Base-by-base conservation (phyloP, 64 coral and sea anemone species). In the Actinia tenebrosa region DNA sequence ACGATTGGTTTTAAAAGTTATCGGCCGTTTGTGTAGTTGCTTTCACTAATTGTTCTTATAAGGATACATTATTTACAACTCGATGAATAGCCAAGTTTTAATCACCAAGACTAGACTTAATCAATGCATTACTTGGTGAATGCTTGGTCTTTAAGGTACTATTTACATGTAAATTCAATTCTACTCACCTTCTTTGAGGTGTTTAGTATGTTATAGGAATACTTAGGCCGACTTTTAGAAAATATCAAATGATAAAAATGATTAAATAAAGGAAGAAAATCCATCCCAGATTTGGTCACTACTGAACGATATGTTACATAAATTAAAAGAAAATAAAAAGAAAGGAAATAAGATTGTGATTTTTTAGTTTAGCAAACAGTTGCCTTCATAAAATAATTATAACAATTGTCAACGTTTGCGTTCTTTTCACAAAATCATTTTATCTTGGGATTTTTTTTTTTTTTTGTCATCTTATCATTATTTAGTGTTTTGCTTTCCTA, bases 91-190 rank as follows among this genome's bases (percentile, higher is more conserved):
- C 86, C 85, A 54, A 71, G 54, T 60, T 61, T 83, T 60, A 84
- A 89, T 91, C 55, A 77, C 79, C 62, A 84, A 64, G 81, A 92
- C 85, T 87, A 83, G 88, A 77, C 86, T 87, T 75, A 92, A 89
- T 89, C 83, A 83, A 89, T 87, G 84, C 91, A 89, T 95, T 91
- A 80, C 80, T 89, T 45, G 66, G 3, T 82, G 80, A 80, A 89
- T 88, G 87, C 53, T 87, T 66, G 91, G 87, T 91, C 71, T 89
- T 82, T 30, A 59, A 89, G 88, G 69, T 50, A 17, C 90, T 89
- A 92, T 95, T 95, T 85, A 89, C 68, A 95, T 95, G 94, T 87
- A 95, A 95, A 95, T 95, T 87, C 86, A 95, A 95, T 95, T 90
- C 89, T 92, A 82, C 44, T 71, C 30, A 37, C 50, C 55, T 87